Evolutionary conservation across 2,888 invertebrate genomes (phyloP), one percentile per base, ranked within the genome.

Genomic region (Ditula angustiorana): DNA sequence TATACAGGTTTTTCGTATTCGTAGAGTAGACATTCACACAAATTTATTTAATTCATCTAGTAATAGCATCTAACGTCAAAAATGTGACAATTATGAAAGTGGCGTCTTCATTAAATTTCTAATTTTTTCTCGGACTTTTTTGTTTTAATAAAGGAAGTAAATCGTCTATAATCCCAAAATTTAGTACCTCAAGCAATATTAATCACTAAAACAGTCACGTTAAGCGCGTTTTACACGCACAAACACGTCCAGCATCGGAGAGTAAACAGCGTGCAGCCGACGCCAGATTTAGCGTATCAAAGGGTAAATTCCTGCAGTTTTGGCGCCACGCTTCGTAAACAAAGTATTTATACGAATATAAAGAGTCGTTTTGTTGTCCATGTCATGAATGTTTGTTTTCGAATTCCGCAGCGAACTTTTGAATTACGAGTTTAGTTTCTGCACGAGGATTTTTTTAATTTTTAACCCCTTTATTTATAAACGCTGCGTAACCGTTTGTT

Each of bases 291-390:
- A 58, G 46, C 50, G 58, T 35, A 63, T 64, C 64, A 64, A 64
- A 64, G 59, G 58, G 37, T 53, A 53, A 58, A 64, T 64, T 64
- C 64, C 53, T 58, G 52, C 59, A 41, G 58, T 46, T 64, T 44
- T 52, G 64, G 64, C 64, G 64, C 59, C 64, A 52, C 55, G 19
- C 8, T 35, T 19, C 53, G 64, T 64, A 64, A 64, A 64, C 64
- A 64, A 35, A 47, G 46, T 64, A 59, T 64, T 44, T 52, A 52
- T 37, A 60, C 21, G 61, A 62, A 10, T 56, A 16, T 30, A 63
- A 58, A 63, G 37, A 56, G 49, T 50, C 49, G 44, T 50, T 55
- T 11, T 62, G 37, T 61, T 61, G 28, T 55, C 35, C 50, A 50
- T 52, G 35, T 44, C 58, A 52, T 58, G 21, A 26, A 33, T 46